A percentile compares a stretch with the other conserved stretches of the same genome.
Evolutionary conservation across 2,797 vertebrate genomes (phyloP).

Genomic region (Spinus pinus): DNA sequence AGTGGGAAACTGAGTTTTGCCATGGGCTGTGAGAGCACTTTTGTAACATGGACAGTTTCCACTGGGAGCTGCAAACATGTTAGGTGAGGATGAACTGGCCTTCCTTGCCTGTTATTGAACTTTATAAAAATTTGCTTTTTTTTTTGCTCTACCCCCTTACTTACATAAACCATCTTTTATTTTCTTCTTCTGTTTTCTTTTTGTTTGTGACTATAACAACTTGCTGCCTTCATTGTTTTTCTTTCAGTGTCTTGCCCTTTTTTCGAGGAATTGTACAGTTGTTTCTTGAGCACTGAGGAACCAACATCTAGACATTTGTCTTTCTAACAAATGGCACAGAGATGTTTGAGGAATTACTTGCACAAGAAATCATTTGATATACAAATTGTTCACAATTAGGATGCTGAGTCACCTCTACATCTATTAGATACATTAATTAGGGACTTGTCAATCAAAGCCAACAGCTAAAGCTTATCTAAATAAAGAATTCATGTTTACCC

Average conservation of each 20-base stretch:
- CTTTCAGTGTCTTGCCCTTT: not conserved
- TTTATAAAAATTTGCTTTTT: not conserved
- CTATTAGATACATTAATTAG: not conserved
- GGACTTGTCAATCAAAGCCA: not conserved
- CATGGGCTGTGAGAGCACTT: not conserved
- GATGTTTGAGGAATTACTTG: not conserved
- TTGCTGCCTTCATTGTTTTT: not conserved
- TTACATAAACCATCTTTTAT: not conserved
- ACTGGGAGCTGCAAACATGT: rapidly evolving
- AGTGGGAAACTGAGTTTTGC: constrained; percentile 9
- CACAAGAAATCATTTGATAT: not conserved
- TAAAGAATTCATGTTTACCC: not conserved
- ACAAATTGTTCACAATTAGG: not conserved
- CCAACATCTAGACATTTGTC: not conserved
- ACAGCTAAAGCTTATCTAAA: not conserved
- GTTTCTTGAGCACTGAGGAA: not conserved
- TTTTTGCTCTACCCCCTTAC: rapidly evolving
- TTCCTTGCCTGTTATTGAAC: not conserved
- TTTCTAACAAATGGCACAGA: not conserved
- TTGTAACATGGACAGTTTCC: not conserved
- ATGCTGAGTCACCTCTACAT: not conserved
- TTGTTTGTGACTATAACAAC: not conserved
- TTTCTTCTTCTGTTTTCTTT: not conserved
- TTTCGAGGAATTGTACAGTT: not conserved
- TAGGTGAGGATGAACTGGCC: not conserved